phyloP scores from a whole-genome alignment of 2,113 vertebrate species.

The Mesembrinibis cayennensis region DNA sequence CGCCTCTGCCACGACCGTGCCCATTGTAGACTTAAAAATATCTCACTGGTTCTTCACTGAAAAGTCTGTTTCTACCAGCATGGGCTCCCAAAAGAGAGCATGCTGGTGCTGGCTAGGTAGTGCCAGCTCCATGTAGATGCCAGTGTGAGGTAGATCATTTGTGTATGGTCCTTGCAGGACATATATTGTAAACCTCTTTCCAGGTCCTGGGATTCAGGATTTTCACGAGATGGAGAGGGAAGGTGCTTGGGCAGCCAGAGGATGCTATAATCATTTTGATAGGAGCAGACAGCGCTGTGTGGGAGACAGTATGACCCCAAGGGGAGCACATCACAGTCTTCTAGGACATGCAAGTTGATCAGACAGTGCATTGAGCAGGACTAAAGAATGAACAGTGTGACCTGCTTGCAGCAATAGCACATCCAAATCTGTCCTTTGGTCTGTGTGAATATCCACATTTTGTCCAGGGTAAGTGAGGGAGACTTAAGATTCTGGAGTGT shows the following conservation, averaged over 20 bases:
- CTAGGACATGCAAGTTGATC: not conserved
- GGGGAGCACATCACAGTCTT: not conserved
- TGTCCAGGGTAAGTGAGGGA: not conserved
- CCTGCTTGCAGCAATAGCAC: not conserved
- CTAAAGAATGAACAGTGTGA: not conserved
- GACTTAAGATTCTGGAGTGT: not conserved
- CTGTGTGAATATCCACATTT: not conserved
- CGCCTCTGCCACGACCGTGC: rapidly evolving
- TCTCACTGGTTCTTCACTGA: not conserved
- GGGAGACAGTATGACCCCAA: not conserved
- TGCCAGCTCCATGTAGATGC: not conserved
- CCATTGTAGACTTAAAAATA: not conserved
- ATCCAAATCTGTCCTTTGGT: not conserved
- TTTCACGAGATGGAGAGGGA: not conserved
- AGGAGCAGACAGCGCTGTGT: not conserved
- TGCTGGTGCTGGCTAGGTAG: not conserved
- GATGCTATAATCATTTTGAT: not conserved
- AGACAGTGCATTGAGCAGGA: not conserved
- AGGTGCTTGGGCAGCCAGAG: not conserved
- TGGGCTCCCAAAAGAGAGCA: not conserved
- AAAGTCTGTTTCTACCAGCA: not conserved
- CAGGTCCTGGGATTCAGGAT: not conserved
- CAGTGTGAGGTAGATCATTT: not conserved
- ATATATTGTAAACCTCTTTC: not conserved
- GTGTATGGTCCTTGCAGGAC: not conserved